These are phyloP conservation scores for Uloborus diversus DNA, from an alignment of 1,140 invertebrate genomes.

Conservation along the genomic window DNA sequence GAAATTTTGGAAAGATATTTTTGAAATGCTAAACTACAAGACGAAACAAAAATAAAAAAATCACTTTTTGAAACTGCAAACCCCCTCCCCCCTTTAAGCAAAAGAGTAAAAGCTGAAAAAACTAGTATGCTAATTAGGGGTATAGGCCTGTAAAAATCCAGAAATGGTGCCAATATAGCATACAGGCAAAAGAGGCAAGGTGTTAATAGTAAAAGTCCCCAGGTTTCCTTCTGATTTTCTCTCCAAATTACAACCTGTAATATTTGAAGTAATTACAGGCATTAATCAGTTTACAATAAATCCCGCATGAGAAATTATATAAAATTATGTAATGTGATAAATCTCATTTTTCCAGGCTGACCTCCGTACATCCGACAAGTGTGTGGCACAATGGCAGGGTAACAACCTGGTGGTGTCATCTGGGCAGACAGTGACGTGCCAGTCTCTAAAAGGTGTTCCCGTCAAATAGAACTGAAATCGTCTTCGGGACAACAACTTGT, in stretches of 20 bases:
- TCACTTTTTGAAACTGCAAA: too few relatives aligned
- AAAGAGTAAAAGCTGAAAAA: too few relatives aligned
- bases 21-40: too few relatives aligned
- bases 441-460: constrained; percentile 76
- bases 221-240: too few relatives aligned
- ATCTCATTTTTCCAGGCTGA: constrained; percentile 70
- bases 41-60: too few relatives aligned
- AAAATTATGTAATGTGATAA: background rate
- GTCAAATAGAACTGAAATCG: constrained; percentile 74
- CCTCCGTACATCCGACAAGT: constrained; percentile 78
- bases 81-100: too few relatives aligned
- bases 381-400: constrained; percentile 84
- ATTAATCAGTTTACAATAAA: background rate
- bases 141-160: too few relatives aligned
- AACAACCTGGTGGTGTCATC: constrained; percentile 76
- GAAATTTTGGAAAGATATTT: too few relatives aligned
- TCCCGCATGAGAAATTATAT: background rate
- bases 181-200: background rate
- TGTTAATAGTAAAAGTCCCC: background rate
- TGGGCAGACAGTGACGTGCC: constrained; percentile 76
- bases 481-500: background rate
- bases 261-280: background rate
- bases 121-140: too few relatives aligned
- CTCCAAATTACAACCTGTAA: background rate
- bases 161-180: background rate